Conservation (phyloP, 2,113 vertebrate genomes). For the Noctilio leporinus region DNA sequence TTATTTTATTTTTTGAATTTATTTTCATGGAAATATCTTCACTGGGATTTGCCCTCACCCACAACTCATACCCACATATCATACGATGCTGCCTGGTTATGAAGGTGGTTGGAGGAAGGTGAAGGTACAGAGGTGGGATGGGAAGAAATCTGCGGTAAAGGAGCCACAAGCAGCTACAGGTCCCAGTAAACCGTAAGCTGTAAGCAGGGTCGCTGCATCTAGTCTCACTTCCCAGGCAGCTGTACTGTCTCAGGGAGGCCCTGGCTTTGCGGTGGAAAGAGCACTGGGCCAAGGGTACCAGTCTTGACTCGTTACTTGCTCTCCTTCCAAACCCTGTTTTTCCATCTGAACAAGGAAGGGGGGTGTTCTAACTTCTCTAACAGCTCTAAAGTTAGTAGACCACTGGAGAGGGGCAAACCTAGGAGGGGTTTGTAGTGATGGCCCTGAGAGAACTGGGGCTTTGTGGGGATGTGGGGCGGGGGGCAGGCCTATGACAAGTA, state of each 20-base stretch:
- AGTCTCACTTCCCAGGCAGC: not conserved
- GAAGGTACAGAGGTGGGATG: not conserved
- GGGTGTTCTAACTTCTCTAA: not conserved
- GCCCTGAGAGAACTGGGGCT: not conserved
- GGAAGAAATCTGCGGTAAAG: not conserved
- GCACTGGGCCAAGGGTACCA: not conserved
- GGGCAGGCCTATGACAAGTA: not conserved
- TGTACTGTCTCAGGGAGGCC: not conserved
- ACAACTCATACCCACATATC: not conserved
- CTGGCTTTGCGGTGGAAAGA: not conserved
- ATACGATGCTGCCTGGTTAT: not conserved
- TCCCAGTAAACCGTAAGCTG: not conserved
- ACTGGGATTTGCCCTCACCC: not conserved
- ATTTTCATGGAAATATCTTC: not conserved
- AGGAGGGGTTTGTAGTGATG: not conserved
- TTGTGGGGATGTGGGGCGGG: not conserved
- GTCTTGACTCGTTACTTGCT: not conserved
- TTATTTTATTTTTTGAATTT: not conserved
- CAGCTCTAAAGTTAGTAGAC: not conserved
- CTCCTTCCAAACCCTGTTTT: not conserved
- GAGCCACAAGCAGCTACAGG: not conserved
- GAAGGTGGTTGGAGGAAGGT: not conserved
- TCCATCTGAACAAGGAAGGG: not conserved
- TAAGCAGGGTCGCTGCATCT: not conserved
- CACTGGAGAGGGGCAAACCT: not conserved